Percentiles rank a stretch among this genome's conserved stretches.
phyloP scores from a whole-genome alignment of 2,888 invertebrate species.

The Lysandra coridon region DNA sequence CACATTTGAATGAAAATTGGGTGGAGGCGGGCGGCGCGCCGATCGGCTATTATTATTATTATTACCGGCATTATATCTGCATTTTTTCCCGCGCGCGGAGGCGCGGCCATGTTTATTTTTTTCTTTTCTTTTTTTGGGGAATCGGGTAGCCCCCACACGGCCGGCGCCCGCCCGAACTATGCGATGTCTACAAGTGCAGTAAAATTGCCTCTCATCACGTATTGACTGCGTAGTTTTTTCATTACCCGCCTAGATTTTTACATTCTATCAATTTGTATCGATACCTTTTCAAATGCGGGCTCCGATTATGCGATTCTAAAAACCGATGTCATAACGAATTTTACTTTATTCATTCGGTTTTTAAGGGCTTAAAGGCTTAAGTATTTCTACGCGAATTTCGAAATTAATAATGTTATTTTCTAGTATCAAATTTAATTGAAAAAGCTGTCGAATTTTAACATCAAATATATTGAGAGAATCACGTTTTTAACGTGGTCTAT shows the following conservation, averaged over 20 bases:
- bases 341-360: not conserved
- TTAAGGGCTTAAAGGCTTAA: not conserved
- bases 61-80: conserved; percentile 80
- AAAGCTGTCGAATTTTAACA: conserved; percentile 5
- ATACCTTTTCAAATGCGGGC: conserved; percentile 54
- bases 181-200: conserved; percentile 80
- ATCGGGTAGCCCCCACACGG: conserved; percentile 64
- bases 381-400: not conserved
- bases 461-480: conserved; percentile 1
- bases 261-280: conserved; percentile 62
- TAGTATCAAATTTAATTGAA: not conserved
- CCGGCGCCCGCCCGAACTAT: conserved; percentile 65
- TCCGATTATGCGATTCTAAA: conserved; percentile 35
- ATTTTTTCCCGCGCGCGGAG: conserved; percentile 75
- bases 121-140: conserved; percentile 73
- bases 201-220: conserved; percentile 81
- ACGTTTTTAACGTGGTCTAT: not conserved
- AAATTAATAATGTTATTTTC: conserved; percentile 6
- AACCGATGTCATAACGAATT: conserved; percentile 19
- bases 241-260: conserved; percentile 72
- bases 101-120: conserved; percentile 73
- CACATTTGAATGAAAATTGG: conserved; percentile 79
- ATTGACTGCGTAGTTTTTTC: conserved; percentile 78
- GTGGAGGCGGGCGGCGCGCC: conserved; percentile 67
- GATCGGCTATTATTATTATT: conserved; percentile 80